Conservation (phyloP, 2,797 vertebrate species). For the Moxostoma hubbsi region DNA sequence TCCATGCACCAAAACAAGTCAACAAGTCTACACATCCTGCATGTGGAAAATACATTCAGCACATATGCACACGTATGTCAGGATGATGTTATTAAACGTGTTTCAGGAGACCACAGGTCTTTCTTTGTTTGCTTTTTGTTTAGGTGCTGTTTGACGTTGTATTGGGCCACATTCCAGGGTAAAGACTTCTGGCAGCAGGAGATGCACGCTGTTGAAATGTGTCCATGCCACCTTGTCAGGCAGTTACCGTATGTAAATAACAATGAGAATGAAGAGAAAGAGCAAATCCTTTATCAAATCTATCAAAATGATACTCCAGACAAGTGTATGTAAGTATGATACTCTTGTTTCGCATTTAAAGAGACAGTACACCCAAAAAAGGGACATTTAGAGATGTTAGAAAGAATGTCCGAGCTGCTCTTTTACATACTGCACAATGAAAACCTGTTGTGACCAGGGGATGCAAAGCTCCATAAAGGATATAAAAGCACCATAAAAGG, state of each 20-base stretch:
- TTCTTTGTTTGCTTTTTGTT: constrained; percentile 50
- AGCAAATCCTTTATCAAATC: constrained; percentile 23
- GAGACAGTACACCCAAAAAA: too few species aligned
- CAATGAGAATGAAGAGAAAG: constrained; percentile 20
- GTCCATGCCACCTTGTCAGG: constrained; percentile 74
- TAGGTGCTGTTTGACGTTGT: constrained; percentile 69
- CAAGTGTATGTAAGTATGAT: constrained; percentile 10
- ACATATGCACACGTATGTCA: neutral
- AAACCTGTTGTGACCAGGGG: too few species aligned
- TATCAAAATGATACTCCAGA: constrained; percentile 20
- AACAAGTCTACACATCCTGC: neutral
- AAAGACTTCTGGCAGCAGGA: constrained; percentile 50
- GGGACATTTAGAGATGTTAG: too few species aligned
- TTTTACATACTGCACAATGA: too few species aligned
- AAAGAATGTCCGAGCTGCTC: too few species aligned
- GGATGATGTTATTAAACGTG: neutral
- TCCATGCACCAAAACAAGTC: neutral
- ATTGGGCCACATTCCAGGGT: constrained; percentile 69
- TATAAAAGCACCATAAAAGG: too few species aligned
- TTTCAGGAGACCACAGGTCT: constrained; percentile 15
- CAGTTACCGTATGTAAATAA: constrained; percentile 67
- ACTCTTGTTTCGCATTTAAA: too few species aligned
- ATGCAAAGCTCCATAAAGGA: too few species aligned
- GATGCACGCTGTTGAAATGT: constrained; percentile 73
- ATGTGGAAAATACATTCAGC: neutral